Percentiles rank a stretch among this genome's conserved stretches.
Evolutionary conservation across 2,888 invertebrate genomes (phyloP).

Genomic region (Campopleginae sp.): DNA sequence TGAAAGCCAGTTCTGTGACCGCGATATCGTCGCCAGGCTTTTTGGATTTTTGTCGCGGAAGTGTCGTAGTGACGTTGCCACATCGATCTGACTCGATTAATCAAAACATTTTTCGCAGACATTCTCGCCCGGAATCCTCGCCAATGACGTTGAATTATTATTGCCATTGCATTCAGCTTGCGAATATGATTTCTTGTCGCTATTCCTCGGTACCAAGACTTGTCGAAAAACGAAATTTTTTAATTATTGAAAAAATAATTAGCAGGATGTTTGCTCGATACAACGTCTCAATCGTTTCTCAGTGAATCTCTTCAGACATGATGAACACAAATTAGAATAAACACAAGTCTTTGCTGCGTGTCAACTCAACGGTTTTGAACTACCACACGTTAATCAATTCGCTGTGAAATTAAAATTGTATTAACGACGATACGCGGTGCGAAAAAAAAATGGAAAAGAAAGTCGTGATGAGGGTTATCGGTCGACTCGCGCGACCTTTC

Average conservation of each 20-base stretch:
- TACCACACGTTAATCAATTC: neutral
- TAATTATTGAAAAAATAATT: conserved; percentile 1
- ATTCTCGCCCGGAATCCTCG: conserved; percentile 72
- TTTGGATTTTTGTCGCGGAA: conserved; percentile 77
- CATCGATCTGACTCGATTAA: conserved; percentile 70
- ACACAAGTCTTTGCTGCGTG: neutral
- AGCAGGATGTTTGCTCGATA: neutral
- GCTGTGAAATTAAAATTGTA: conserved; percentile 6
- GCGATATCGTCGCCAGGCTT: conserved; percentile 77
- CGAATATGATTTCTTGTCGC: conserved; percentile 74
- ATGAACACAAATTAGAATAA: neutral
- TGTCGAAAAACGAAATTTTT: neutral
- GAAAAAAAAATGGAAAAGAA: conserved; percentile 24
- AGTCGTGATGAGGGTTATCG: conserved; percentile 44
- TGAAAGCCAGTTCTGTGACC: conserved; percentile 69
- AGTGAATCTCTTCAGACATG: neutral
- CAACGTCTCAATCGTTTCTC: neutral
- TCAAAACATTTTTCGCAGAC: conserved; percentile 62
- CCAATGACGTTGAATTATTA: conserved; percentile 76
- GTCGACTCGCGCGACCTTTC: conserved; percentile 35
- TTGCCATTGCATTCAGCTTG: conserved; percentile 72
- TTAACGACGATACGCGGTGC: conserved; percentile 1
- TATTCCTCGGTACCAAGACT: conserved; percentile 78
- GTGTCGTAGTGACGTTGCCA: conserved; percentile 71
- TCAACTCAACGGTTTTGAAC: neutral